These are phyloP conservation scores for Blera fallax DNA, from an alignment of 2,888 invertebrate species.

Conservation along the genomic window DNA sequence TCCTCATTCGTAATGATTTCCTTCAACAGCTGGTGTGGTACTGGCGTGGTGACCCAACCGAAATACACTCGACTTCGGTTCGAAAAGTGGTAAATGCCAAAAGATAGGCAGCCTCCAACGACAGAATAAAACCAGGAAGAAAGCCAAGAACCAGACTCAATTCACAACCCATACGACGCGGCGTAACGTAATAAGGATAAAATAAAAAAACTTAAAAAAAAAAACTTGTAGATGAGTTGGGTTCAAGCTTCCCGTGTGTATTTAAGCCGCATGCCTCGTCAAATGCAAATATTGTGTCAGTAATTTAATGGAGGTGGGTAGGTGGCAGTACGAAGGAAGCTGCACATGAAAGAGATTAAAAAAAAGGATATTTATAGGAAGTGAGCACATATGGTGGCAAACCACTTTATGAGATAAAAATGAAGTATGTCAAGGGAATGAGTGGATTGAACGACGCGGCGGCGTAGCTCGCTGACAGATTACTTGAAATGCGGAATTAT, in stretches of 20 bases:
- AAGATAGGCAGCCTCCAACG: conserved; percentile 48
- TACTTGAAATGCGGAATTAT: not conserved
- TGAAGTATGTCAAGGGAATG: conserved; percentile 31
- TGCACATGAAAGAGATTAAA: conserved; percentile 37
- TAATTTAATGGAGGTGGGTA: conserved; percentile 22
- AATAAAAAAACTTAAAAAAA: not conserved
- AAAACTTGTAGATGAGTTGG: not conserved
- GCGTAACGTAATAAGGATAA: conserved; percentile 22
- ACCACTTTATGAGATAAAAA: conserved; percentile 49
- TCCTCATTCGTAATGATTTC: conserved; percentile 3
- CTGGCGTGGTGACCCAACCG: not conserved
- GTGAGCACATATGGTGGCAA: conserved; percentile 24
- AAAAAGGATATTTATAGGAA: conserved; percentile 21
- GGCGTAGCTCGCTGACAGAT: not conserved
- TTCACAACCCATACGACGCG: not conserved
- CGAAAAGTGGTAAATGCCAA: conserved; percentile 34
- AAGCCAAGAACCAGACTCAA: conserved; percentile 1
- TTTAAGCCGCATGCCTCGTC: conserved; percentile 34
- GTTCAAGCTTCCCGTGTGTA: conserved; percentile 10
- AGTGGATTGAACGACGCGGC: not conserved
- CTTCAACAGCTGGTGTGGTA: not conserved
- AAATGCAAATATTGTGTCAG: conserved; percentile 47
- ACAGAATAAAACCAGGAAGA: not conserved
- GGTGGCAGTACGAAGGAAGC: not conserved
- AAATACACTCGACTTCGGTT: not conserved